A percentile compares a stretch with the other conserved stretches of the same genome.
Evolutionary conservation across 2,797 vertebrate species (phyloP).

Genomic region (Bradypodion pumilum): DNA sequence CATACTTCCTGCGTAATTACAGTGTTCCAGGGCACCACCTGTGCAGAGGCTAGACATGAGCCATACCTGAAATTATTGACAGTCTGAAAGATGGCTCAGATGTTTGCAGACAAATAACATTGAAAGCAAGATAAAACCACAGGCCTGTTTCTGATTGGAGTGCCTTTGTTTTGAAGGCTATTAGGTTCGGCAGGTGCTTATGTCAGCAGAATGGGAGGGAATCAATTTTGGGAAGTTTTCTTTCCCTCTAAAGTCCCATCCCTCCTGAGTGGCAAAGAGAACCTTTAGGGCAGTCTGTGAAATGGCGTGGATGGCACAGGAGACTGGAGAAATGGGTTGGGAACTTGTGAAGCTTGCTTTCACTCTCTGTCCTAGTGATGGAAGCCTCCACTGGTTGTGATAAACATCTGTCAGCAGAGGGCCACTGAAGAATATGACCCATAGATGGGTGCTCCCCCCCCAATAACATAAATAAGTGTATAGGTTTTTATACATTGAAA

Average conservation of each 20-base stretch:
- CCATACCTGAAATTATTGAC: neutral
- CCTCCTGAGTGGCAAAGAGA: no score
- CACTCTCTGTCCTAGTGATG: neutral
- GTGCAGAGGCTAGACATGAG: neutral
- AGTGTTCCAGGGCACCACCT: neutral
- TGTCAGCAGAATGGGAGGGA: neutral
- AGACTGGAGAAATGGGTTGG: neutral
- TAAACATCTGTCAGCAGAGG: neutral
- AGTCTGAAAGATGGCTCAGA: neutral
- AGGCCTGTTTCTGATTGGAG: neutral
- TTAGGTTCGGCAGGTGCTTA: neutral
- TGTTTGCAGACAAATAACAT: neutral
- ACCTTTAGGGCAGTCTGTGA: neutral
- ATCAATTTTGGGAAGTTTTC: neutral
- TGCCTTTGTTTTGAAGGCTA: neutral
- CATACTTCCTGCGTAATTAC: neutral
- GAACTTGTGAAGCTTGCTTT: neutral
- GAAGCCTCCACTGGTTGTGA: neutral
- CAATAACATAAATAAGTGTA: neutral
- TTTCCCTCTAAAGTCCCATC: neutral
- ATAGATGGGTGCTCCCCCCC: neutral
- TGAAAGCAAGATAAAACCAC: neutral
- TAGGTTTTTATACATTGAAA: neutral
- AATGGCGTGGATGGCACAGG: no score
- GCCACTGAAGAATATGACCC: neutral